Percentiles rank a stretch among this genome's conserved stretches.
phyloP scores from a whole-genome alignment of 1,140 invertebrate genomes.

The Maniola jurtina region DNA sequence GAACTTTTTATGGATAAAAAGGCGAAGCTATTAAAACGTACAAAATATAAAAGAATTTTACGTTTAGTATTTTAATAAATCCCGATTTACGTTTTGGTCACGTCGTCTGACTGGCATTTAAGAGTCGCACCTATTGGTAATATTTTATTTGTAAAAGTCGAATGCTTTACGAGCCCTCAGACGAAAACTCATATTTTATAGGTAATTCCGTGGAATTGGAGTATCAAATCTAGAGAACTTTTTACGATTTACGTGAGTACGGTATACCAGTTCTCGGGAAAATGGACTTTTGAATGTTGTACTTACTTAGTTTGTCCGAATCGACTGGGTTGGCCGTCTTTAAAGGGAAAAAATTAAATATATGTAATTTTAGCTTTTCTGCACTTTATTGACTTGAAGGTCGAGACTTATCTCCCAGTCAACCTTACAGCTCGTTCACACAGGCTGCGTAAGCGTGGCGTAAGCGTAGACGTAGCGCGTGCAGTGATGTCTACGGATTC shows the following conservation, averaged over 20 bases:
- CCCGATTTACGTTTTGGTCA: slow-evolving; percentile 33
- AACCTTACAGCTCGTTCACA: too few relatives aligned
- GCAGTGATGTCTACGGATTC: too few relatives aligned
- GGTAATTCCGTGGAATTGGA: slow-evolving; percentile 53
- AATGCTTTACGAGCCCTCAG: slow-evolving; percentile 56
- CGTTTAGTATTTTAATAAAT: slow-evolving; percentile 41
- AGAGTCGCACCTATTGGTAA: slow-evolving; percentile 38
- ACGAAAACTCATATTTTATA: slow-evolving; percentile 64
- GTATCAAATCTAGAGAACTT: slow-evolving; percentile 48
- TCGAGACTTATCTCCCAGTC: too few relatives aligned
- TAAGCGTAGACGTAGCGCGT: too few relatives aligned
- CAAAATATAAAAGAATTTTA: slow-evolving; percentile 20
- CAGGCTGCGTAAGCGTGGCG: too few relatives aligned
- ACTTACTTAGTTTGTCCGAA: slow-evolving; percentile 10
- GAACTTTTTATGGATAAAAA: background rate
- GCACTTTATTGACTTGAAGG: too few relatives aligned
- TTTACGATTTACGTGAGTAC: slow-evolving; percentile 53
- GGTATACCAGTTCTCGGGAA: slow-evolving; percentile 41
- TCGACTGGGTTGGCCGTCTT: background rate
- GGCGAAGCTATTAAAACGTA: background rate
- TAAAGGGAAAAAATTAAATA: background rate
- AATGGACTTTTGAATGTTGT: slow-evolving; percentile 21
- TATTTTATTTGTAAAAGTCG: slow-evolving; percentile 38
- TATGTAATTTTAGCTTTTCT: too few relatives aligned
- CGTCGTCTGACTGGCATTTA: slow-evolving; percentile 42